Conservation (phyloP, 30 jellyfish, hydroid and myxozoan species). For the Rhopilema esculentum region DNA sequence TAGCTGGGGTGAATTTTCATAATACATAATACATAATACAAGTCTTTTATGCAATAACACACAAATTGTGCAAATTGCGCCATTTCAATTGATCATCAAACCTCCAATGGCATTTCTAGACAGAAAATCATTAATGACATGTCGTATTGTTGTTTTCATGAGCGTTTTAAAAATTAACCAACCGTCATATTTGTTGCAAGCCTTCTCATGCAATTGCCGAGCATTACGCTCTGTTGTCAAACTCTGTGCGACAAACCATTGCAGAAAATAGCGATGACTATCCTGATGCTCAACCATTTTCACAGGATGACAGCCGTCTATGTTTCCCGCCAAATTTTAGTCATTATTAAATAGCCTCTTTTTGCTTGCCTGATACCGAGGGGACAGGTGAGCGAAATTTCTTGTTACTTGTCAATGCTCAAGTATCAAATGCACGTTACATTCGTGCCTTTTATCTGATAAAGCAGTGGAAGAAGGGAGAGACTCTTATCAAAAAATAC, state of each 20-base stretch:
- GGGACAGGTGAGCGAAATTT: not conserved
- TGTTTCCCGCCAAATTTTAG: conserved; percentile 20
- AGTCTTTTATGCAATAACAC: too few relatives aligned
- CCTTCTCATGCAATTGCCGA: conserved; percentile 42
- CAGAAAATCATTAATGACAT: too few relatives aligned
- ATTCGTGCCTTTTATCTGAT: not conserved
- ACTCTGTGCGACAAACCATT: conserved; percentile 63
- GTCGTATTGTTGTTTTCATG: too few relatives aligned
- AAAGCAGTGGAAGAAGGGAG: not conserved
- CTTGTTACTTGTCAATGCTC: not conserved
- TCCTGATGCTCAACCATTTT: conserved; percentile 45
- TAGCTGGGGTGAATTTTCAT: too few relatives aligned
- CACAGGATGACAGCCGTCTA: not conserved
- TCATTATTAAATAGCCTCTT: not conserved
- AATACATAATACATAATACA: too few relatives aligned
- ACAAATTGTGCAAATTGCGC: too few relatives aligned
- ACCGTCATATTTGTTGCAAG: conserved; percentile 59
- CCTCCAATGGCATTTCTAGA: too few relatives aligned
- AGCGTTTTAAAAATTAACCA: too few relatives aligned
- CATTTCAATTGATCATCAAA: too few relatives aligned
- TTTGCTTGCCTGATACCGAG: not conserved
- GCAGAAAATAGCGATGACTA: conserved; percentile 74
- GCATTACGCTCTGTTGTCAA: conserved; percentile 61
- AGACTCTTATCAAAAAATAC: not conserved
- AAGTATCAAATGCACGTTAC: not conserved